Base-by-base conservation (phyloP, 2,888 invertebrate genomes). In the Drosophila koepferae region DNA sequence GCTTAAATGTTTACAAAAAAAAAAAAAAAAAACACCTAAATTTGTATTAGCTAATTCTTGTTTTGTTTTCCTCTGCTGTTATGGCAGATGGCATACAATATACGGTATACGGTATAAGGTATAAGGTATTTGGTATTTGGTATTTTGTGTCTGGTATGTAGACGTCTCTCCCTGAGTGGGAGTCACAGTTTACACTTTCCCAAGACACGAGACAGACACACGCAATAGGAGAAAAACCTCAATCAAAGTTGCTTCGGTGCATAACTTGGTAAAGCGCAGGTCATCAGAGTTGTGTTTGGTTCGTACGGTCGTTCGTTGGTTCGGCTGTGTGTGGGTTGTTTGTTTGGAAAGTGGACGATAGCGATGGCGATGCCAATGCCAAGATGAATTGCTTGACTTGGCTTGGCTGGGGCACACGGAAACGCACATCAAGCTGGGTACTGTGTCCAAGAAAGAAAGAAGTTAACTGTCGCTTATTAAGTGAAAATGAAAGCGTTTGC, bases 401-500 rank as follows among this genome's bases (percentile, higher is more conserved):
- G 41, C 41, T 28, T 46, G 51, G 51, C 53, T 63, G 36, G 66
- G 74, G 73, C 85, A 89, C 66, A 85, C 88, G 85, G 85, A 85
- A 89, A 85, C 90, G 90, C 86, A 82, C 79, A 83, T 83, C 90
- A 89, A 82, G 28, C 36, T 16, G 66, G 64, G 70, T 46, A 67
- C 55, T 79, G 79, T 79, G 79, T 69, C 77, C 79, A 58, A 66
- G 61, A 67, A 67, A 66, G 80, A 82, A 88, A 88, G 81, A 89
- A 86, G 88, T 84, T 84, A 90, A 90, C 90, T 82, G 88, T 74
- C 67, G 80, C 88, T 85, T 79, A 87, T 85, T 89, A 87, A 88
- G 86, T 89, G 88, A 88, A 88, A 88, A 88, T 86, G 88, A 88
- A 88, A 90, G 90, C 90, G 86, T 77, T 86, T 89, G 88, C 85